Evolutionary conservation across 2,797 vertebrate genomes (phyloP), one percentile per base, ranked within the genome.

Genomic region (Scleropages formosus): DNA sequence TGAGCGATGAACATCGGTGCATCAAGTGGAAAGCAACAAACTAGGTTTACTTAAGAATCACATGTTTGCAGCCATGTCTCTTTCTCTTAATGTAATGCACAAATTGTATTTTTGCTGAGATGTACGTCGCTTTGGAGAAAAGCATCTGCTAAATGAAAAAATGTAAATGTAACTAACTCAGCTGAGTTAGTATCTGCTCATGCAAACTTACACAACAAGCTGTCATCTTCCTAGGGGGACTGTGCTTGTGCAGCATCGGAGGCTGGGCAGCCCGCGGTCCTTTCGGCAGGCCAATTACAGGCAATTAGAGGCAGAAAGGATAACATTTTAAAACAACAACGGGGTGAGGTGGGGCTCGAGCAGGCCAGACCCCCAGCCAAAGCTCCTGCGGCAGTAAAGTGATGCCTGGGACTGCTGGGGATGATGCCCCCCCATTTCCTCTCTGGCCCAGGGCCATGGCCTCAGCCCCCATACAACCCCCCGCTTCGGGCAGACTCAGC

Each of bases 291-390:
- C 86, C 91, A 85, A 81, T 78, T 87, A 93, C 89, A 84, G 89
- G 85, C 91, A 87, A 90, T 93, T 92, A 91, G 89, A 82, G 74
- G 87, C 88, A 89, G 85, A 88, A 91, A 88, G 85, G 89, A 86
- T 78, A 90, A 92, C 89, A 72, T 87, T 91, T 84, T 89, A 81
- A 81, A 83, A 67, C 82, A 82, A 88, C 86, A 39, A 20, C 51
- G 88, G 85, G 80, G 82, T 80, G 90, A 90, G 90, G 84, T 8
- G 10, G 82, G 80, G 79, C 77, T 82, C 75, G 84, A 85, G 82
- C 75, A 63, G 64, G 16, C 16, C 59, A n/a, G 59, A 61, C 16
- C 20, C 20, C 59, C 16, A n/a, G 9, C 16, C 59, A 2, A 15
- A 9, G 18, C 20, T 22, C 15, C 16, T 16, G 6, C 82, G 80